Base-by-base conservation (phyloP, 1,140 invertebrate genomes). In the Bombus superbus region DNA sequence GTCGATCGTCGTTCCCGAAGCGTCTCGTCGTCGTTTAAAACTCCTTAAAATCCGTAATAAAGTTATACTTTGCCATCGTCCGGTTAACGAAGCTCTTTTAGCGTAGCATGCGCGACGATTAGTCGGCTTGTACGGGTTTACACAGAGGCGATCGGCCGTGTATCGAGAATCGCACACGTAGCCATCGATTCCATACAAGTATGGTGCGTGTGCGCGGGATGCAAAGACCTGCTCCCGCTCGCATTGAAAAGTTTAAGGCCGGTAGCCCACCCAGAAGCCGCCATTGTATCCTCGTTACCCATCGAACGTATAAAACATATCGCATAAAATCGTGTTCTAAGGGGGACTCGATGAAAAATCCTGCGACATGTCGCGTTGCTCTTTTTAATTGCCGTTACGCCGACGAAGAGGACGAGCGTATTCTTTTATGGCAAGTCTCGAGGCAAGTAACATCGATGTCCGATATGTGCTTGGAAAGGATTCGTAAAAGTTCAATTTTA, bases 281-380 rank as follows among this genome's bases (percentile, higher is more conserved):
- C 84, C 84, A 85, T 81, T 85, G 84, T 85, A 66, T 81, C 84
- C 69, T 81, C 79, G 69, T 81, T 85, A 74, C 53, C 78, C 71
- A 81, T 85, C 84, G 78, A 79, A 85, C 78, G 47, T 79, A 85
- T 85, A 85, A 85, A 85, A 81, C 78, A 81, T 81, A 79, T 85
- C 78, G 59, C 78, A 74, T 85, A 68, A 85, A 85, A 47, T 85
- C 78, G 44, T 57, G 79, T 25, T 42, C 40, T 35, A 13, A 35
- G 42, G 73, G 78, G 44, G 59, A 80, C 15, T 13, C 57, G 40
- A 82, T 62, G 53, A 64, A 47, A 75, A 72, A 47, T 42, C 35
- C 59, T 28, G 11, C 13, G 15, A 5, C 10, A 10, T 28, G 25
- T 15, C 38, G 44, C 25, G 13, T 72, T 28, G 1, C 35, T 40